A percentile compares a stretch with the other conserved stretches of the same genome.
Evolutionary conservation across 2,797 vertebrate genomes (phyloP).

Genomic region (Bradypodion pumilum): DNA sequence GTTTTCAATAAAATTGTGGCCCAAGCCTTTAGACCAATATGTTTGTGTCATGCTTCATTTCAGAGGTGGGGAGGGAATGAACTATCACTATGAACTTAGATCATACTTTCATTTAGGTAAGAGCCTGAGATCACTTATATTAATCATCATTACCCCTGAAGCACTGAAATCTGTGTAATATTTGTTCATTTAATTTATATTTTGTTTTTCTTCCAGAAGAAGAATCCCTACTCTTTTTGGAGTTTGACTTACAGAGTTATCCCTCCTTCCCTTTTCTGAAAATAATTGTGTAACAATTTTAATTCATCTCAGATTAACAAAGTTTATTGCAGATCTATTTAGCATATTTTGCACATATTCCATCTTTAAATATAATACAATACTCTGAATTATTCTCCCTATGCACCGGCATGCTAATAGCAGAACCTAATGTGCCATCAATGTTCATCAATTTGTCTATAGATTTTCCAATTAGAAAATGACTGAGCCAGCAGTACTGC

Average conservation of each 20-base stretch:
- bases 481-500: conserved; percentile 17
- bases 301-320: not conserved
- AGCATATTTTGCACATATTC: not conserved
- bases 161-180: not conserved
- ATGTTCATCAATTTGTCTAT: conserved; percentile 23
- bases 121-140: not conserved
- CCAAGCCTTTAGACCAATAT: too few relatives aligned
- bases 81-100: too few relatives aligned
- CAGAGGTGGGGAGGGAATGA: too few relatives aligned
- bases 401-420: conserved; percentile 7
- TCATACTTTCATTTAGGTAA: not conserved
- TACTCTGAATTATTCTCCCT: not conserved
- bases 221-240: not conserved
- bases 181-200: not conserved
- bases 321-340: not conserved
- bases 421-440: conserved; percentile 32
- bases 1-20: too few relatives aligned
- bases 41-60: too few relatives aligned
- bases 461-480: conserved; percentile 51
- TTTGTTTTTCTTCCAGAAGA: too few relatives aligned
- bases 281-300: not conserved
- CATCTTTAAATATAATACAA: conserved; percentile 10
- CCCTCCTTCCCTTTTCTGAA: not conserved
- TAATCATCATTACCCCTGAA: not conserved
- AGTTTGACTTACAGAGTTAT: not conserved